phyloP scores from a whole-genome alignment of 2,113 vertebrate species.

The Strigops habroptila region DNA sequence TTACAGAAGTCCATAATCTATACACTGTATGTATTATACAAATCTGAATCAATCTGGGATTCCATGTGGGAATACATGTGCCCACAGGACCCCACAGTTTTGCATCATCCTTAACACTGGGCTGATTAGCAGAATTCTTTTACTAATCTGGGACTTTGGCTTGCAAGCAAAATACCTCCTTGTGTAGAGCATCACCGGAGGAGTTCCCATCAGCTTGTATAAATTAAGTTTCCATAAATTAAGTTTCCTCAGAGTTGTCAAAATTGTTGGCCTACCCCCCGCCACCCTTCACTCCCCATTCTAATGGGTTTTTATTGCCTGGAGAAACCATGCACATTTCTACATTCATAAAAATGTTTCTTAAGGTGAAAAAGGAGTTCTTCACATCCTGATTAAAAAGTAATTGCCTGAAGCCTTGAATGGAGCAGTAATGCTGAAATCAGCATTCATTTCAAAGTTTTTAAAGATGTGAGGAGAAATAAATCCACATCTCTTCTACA shows the following conservation, averaged over 20 bases:
- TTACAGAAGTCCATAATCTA: background rate
- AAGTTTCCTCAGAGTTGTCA: background rate
- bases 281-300: background rate
- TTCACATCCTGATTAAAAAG: slow-evolving; percentile 40
- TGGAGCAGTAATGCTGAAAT: background rate
- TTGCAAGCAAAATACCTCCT: background rate
- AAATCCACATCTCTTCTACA: background rate
- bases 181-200: background rate
- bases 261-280: background rate
- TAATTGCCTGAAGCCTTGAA: background rate
- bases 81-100: background rate
- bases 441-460: slow-evolving; percentile 24
- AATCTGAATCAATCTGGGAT: background rate
- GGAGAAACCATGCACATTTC: background rate
- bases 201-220: background rate
- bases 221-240: background rate
- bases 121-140: background rate
- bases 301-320: background rate
- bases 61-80: background rate
- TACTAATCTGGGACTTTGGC: background rate
- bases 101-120: fast-evolving
- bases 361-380: slow-evolving; percentile 13
- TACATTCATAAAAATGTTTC: slow-evolving; percentile 11
- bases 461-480: background rate
- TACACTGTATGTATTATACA: background rate